A percentile compares a stretch with the other conserved stretches of the same genome.
These are phyloP conservation scores for Myotis davidii DNA, from an alignment of 2,113 vertebrate genomes.

Conservation along the genomic window DNA sequence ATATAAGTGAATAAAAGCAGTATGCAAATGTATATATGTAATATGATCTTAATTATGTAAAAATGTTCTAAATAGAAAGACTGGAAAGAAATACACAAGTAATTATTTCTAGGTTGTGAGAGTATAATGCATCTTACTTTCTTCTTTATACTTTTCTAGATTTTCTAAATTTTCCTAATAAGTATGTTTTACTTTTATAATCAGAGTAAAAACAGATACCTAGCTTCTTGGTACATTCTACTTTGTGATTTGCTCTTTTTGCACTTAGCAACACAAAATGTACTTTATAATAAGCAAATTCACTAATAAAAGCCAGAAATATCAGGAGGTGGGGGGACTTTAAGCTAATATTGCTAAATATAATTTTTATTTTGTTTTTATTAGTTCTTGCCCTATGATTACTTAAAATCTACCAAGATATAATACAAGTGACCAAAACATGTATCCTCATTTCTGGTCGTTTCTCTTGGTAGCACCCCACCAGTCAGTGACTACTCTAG, in stretches of 20 bases:
- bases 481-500: constrained; percentile 85
- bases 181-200: constrained; percentile 24
- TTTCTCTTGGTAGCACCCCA: constrained; percentile 77
- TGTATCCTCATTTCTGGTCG: constrained; percentile 60
- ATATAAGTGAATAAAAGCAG: background rate
- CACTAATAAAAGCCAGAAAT: constrained; percentile 38
- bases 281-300: constrained; percentile 57
- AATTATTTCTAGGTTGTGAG: background rate
- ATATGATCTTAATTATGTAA: background rate
- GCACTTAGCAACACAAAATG: background rate
- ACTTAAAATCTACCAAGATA: constrained; percentile 60
- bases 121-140: constrained; percentile 30
- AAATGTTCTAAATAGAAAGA: constrained; percentile 49
- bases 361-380: constrained; percentile 48
- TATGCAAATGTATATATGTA: background rate
- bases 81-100: background rate
- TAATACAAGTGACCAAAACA: constrained; percentile 51
- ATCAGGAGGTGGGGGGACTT: background rate
- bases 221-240: background rate
- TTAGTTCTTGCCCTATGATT: constrained; percentile 28
- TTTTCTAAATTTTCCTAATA: constrained; percentile 49
- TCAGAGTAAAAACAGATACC: background rate
- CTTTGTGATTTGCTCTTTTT: background rate
- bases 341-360: constrained; percentile 56
- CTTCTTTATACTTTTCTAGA: constrained; percentile 38